Evolutionary conservation across 2,888 invertebrate species (phyloP), one percentile per base, ranked within the genome.

Genomic region (Apotomis turbidana): DNA sequence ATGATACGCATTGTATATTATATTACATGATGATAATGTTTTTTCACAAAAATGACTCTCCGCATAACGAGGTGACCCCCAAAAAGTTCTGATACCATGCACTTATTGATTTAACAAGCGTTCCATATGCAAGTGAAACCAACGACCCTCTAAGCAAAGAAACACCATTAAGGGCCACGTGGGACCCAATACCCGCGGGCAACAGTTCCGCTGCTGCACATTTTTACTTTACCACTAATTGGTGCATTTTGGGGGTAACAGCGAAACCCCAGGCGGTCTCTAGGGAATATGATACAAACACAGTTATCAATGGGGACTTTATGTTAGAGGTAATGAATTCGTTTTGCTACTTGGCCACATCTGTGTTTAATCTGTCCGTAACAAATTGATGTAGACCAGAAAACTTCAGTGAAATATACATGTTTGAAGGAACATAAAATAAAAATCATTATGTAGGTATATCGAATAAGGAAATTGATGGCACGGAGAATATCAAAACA

Each of bases 221-320:
- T 90, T 91, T 90, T 91, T 93, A 91, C 88, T 91, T 91, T 86
- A 85, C 93, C 91, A 88, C 92, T 93, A 93, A 93, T 93, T 92
- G 92, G 91, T 87, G 89, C 91, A 89, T 89, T 90, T 87, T 76
- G 88, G 86, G 88, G 87, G 86, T 83, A 80, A 79, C 82, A 79
- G 78, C 81, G 85, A 85, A 85, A 85, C 90, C 90, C 89, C 84
- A 82, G 78, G 69, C 67, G 60, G 79, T 86, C 91, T 81, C 90
- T 52, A 73, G 89, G 85, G 92, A 87, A 78, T 80, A 76, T 78
- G 78, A 79, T 78, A 81, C 83, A 84, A 85, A 85, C 84, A 85
- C 77, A 78, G 80, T 88, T 86, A 90, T 90, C 90, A 89, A 89
- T 90, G 90, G 90, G 91, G 90, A 90, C 77, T 89, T 88, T 90